phyloP scores from a whole-genome alignment of 1,140 invertebrate species.

The Pollicipes pollicipes region DNA sequence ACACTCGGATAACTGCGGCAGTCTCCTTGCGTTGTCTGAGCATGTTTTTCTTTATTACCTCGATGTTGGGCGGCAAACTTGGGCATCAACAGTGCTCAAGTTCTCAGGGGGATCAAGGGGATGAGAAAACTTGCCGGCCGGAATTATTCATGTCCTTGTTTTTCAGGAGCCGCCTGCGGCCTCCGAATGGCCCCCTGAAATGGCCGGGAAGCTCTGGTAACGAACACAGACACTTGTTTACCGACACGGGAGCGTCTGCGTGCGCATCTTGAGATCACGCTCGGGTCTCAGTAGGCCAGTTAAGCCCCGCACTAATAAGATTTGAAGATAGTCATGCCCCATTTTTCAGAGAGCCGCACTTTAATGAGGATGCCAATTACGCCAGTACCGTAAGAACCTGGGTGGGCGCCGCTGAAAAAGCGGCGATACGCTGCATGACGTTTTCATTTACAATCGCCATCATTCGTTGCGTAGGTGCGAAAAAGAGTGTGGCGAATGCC shows the following conservation, averaged over 20 bases:
- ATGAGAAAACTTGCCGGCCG: neutral
- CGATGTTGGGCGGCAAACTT: neutral
- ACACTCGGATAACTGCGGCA: too few relatives aligned
- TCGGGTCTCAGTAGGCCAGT: neutral
- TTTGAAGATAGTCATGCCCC: neutral
- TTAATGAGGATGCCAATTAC: neutral
- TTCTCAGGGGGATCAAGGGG: neutral
- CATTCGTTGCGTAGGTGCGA: neutral
- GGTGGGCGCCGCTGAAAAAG: neutral
- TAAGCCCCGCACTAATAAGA: neutral
- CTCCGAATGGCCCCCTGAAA: neutral
- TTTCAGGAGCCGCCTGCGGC: neutral
- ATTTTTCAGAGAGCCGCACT: neutral
- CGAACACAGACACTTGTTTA: neutral
- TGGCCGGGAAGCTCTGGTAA: neutral
- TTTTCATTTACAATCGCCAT: neutral
- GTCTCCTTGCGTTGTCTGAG: too few relatives aligned
- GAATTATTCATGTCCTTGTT: conserved; percentile 1
- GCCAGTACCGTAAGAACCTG: neutral
- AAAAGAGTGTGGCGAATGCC: neutral
- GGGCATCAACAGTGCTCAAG: neutral
- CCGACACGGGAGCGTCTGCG: neutral
- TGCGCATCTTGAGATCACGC: neutral
- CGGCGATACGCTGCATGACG: neutral
- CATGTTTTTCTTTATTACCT: neutral